Evolutionary conservation across 30 jellyfish, hydroid and myxozoan genomes (phyloP), one percentile per base, ranked within the genome.

Genomic region (Haliclystus octoradiatus): DNA sequence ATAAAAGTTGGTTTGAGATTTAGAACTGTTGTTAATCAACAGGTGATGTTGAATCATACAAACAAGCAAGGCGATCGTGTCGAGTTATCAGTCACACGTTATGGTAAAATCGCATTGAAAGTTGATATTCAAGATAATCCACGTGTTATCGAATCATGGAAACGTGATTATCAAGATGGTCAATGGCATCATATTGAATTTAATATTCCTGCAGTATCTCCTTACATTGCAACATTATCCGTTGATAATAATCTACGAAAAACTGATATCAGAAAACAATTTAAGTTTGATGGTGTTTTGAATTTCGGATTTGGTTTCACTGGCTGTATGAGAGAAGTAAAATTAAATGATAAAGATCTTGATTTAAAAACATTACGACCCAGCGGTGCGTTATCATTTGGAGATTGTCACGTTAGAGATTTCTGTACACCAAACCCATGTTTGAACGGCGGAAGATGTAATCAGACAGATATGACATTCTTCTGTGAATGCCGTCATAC

Each of bases 371-470:
- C 74, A 30, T 82, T 61, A 32, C 85, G 81, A 30, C 70, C 68
- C 24, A 93, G 94, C 2, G 57, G 57, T 40, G 9, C 19, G 19
- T 85, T 83, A 25, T 31, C 76, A 27, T 62, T 84, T 70, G 83
- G 85, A 60, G 65, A 77, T 26, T 91, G 99, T 69, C 76, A 65
- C 49, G 40, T 91, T 57, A 91, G 81, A 69, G 99, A 91, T 31
- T 91, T 65, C 82, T 91, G 99, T 72, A 91, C 94, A 13, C 99
- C 99, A 26, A 91, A 91, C 61, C 99, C 99, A 26, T 91, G 99
- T 70, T 78, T 84, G 0, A 78, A 91, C 73, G 99, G 99, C 26
- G 95, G 95, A 26, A 82, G 81, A 46, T 91, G 99, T 74, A 91
- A 91, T 65, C 99, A 91, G 67, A 91, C 99, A 0, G 95, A 82